Conservation (phyloP, 2,113 vertebrate genomes). For the Hypanus sabinus region DNA sequence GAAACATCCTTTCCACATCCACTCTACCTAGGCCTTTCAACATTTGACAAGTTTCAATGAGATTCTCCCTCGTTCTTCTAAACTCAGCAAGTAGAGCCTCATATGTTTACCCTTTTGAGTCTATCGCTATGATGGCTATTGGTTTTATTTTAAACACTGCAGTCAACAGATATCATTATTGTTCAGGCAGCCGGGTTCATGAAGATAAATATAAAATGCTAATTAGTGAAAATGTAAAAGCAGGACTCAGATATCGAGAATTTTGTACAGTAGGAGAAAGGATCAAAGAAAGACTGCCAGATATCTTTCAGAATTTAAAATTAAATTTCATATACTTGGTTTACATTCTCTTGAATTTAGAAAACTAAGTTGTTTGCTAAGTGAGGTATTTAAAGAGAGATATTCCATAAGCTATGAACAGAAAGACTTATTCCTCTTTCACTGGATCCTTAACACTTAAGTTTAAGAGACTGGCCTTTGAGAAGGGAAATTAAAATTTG, state of each 20-base stretch:
- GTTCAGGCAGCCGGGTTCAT: too few species aligned
- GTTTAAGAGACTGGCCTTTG: neutral
- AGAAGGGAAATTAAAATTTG: neutral
- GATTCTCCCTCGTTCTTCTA: too few species aligned
- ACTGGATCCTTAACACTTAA: neutral
- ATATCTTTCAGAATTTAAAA: neutral
- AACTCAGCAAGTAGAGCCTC: too few species aligned
- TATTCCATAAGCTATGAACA: neutral
- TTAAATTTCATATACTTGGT: neutral
- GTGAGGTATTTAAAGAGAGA: neutral
- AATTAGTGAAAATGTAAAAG: neutral
- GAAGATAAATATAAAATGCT: neutral
- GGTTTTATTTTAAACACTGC: neutral
- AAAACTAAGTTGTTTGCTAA: neutral
- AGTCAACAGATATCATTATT: neutral
- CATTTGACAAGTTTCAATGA: too few species aligned
- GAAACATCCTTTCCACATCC: too few species aligned
- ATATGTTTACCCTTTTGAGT: neutral
- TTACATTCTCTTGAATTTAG: neutral
- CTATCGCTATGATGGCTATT: neutral
- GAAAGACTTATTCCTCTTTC: neutral
- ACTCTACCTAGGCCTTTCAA: too few species aligned
- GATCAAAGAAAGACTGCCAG: neutral
- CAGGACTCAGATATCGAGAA: neutral
- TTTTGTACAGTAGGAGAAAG: neutral